Evolutionary conservation across 2,113 vertebrate species (phyloP).

Genomic region (Nesogale talazaci): DNA sequence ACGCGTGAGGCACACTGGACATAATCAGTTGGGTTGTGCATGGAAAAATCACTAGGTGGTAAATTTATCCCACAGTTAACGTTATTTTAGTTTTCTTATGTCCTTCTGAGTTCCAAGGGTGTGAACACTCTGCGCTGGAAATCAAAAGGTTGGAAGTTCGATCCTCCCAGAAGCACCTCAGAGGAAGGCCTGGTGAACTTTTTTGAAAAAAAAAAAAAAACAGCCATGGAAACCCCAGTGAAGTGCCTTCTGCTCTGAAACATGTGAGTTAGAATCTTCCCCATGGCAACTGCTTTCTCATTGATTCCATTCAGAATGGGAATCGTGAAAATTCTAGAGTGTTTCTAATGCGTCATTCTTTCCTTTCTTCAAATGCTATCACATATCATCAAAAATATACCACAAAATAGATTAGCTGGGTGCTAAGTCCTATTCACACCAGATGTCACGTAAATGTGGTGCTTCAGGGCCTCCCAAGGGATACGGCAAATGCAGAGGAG

Average conservation of each 20-base stretch:
- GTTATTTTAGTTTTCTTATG: conserved; percentile 7
- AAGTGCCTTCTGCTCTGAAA: background rate
- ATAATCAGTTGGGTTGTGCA: background rate
- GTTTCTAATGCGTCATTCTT: too few species aligned
- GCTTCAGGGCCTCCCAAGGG: too few species aligned
- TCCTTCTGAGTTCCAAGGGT: background rate
- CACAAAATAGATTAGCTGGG: too few species aligned
- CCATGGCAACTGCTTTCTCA: background rate
- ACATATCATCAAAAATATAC: too few species aligned
- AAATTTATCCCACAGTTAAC: background rate
- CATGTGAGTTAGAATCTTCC: background rate
- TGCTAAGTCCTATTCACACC: too few species aligned
- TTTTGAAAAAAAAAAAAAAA: background rate
- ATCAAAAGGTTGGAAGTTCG: background rate
- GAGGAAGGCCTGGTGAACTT: background rate
- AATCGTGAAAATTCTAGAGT: too few species aligned
- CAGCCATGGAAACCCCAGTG: background rate
- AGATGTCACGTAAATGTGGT: too few species aligned
- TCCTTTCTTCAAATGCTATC: too few species aligned
- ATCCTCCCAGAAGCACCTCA: background rate
- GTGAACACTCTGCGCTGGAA: background rate
- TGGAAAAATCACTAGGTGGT: background rate
- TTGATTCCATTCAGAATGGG: background rate
- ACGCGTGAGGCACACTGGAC: background rate
- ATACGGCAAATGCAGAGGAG: too few species aligned